Percentiles rank a stretch among this genome's conserved stretches.
These are phyloP conservation scores for Platichthys stellatus DNA, from an alignment of 2,113 vertebrate genomes.

Conservation along the genomic window DNA sequence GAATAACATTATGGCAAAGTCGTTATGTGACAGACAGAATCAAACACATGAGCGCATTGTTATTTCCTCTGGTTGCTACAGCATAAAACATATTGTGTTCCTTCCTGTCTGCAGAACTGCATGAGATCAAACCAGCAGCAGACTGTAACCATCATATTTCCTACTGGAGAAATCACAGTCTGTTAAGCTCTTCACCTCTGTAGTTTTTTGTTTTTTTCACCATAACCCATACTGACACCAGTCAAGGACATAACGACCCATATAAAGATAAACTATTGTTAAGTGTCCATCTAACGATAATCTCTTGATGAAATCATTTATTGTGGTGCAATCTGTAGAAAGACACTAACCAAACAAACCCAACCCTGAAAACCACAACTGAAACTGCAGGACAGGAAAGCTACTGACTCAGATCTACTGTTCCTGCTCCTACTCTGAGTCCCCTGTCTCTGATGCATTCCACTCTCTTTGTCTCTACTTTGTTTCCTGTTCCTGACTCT, in stretches of 20 bases:
- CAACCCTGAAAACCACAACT: conserved; percentile 40
- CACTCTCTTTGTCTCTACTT: not conserved
- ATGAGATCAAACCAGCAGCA: not conserved
- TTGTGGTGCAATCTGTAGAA: not conserved
- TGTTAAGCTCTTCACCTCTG: too few species aligned
- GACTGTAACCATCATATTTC: not conserved
- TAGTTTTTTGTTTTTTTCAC: too few species aligned
- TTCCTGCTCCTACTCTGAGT: too few species aligned
- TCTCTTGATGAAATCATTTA: conserved; percentile 3
- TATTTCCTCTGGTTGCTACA: conserved; percentile 24
- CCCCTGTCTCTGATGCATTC: not conserved
- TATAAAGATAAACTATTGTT: not conserved
- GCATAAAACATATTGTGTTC: conserved; percentile 2
- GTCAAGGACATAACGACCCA: not conserved
- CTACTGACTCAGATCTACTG: not conserved
- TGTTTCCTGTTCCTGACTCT: not conserved
- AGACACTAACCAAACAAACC: conserved; percentile 34
- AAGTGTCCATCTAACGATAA: not conserved
- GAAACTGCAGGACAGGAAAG: not conserved
- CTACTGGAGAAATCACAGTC: not conserved
- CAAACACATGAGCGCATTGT: conserved; percentile 1
- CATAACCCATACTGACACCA: too few species aligned
- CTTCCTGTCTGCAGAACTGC: conserved; percentile 5
- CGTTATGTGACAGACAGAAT: conserved; percentile 3
- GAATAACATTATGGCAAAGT: not conserved